Conservation (phyloP, 2,797 vertebrate genomes). For the Thunnus albacares region DNA sequence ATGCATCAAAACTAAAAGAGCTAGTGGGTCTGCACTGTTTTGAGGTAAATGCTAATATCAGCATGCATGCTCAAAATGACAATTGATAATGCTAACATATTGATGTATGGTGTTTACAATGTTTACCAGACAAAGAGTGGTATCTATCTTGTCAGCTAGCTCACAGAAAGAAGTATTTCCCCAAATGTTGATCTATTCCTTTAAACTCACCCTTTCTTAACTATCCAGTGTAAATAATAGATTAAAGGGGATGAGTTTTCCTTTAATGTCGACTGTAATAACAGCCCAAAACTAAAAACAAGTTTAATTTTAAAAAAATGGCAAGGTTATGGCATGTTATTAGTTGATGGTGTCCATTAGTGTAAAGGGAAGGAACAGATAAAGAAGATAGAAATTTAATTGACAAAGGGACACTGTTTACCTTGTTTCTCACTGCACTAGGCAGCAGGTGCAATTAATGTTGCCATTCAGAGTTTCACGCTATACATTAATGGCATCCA, state of each 20-base stretch:
- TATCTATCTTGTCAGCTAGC: not conserved
- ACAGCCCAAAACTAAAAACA: too few species aligned
- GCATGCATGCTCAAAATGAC: too few species aligned
- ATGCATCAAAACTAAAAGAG: too few species aligned
- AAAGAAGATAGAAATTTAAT: not conserved
- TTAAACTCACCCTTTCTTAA: not conserved
- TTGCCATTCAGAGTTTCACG: conserved; percentile 22
- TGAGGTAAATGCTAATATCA: too few species aligned
- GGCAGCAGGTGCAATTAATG: conserved; percentile 49
- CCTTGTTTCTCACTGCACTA: conserved; percentile 11
- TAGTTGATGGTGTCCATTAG: not conserved
- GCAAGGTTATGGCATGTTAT: conserved; percentile 2
- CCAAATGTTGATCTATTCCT: too few species aligned
- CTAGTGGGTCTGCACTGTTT: too few species aligned
- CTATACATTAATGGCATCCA: conserved; percentile 44
- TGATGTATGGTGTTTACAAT: too few species aligned
- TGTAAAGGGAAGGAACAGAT: not conserved
- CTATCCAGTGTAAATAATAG: not conserved
- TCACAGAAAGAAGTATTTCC: not conserved
- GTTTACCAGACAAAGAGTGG: too few species aligned
- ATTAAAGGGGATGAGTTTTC: not conserved
- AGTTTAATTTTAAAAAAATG: too few species aligned
- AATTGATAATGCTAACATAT: too few species aligned
- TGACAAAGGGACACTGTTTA: not conserved
- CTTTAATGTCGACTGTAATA: too few species aligned